Evolutionary conservation across 2,888 invertebrate genomes (phyloP).

Genomic region (Tridacna crocea): DNA sequence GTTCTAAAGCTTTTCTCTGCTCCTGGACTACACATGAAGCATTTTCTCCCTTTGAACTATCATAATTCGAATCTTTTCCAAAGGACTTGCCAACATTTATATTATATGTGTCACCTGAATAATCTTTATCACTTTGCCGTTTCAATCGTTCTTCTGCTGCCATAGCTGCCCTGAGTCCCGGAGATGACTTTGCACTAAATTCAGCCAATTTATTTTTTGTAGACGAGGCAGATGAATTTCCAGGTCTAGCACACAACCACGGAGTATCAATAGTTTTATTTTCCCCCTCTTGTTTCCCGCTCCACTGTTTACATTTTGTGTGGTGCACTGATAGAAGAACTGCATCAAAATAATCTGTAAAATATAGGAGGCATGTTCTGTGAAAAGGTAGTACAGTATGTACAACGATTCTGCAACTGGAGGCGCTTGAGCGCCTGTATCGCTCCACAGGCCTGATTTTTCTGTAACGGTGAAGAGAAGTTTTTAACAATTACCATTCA

Average conservation of each 20-base stretch:
- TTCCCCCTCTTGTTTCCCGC: constrained; percentile 18
- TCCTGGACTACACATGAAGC: neutral
- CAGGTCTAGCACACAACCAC: constrained; percentile 42
- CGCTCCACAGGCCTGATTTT: too few species aligned
- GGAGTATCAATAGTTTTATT: constrained; percentile 16
- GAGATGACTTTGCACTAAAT: constrained; percentile 32
- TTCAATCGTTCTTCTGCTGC: constrained; percentile 54
- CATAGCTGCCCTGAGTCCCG: constrained; percentile 52
- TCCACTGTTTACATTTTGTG: constrained; percentile 30
- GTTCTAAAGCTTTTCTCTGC: neutral
- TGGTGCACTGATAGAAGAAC: constrained; percentile 35
- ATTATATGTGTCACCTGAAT: neutral
- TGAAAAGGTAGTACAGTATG: too few species aligned
- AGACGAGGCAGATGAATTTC: neutral
- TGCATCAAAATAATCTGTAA: constrained; percentile 49
- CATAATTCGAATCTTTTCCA: neutral
- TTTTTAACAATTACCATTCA: too few species aligned
- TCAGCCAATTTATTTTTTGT: neutral
- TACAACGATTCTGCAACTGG: too few species aligned
- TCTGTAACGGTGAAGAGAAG: too few species aligned
- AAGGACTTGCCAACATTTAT: neutral
- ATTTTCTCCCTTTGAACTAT: neutral
- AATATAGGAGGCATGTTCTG: neutral
- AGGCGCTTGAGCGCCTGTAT: too few species aligned
- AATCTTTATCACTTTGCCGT: constrained; percentile 16